phyloP scores from a whole-genome alignment of 2,113 vertebrate species.

The Loxodonta africana region DNA sequence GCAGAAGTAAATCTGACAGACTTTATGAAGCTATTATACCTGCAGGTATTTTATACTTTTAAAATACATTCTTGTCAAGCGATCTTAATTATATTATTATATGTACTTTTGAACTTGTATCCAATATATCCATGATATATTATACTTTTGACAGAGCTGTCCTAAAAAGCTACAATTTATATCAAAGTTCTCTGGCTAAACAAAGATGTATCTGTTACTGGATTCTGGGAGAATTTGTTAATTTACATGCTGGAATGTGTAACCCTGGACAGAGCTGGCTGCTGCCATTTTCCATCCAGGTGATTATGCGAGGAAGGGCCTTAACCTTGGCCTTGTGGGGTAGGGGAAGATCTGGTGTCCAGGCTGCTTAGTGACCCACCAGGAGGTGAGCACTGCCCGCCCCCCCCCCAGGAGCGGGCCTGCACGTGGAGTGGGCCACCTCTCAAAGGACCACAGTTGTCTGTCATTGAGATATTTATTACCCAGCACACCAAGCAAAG shows the following conservation, averaged over 20 bases:
- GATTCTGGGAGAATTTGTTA: conserved; percentile 86
- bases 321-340: neutral
- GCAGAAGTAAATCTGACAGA: conserved; percentile 93
- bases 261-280: conserved; percentile 64
- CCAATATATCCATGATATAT: conserved; percentile 86
- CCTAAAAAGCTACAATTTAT: conserved; percentile 91
- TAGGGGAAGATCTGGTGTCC: neutral
- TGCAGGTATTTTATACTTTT: conserved; percentile 91
- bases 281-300: conserved; percentile 69
- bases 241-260: conserved; percentile 80
- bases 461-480: neutral
- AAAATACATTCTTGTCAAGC: conserved; percentile 92
- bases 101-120: conserved; percentile 92
- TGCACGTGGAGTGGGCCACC: neutral
- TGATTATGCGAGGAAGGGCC: neutral
- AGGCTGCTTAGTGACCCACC: neutral
- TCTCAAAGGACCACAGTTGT: neutral
- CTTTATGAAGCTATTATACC: conserved; percentile 94
- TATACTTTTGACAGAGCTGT: conserved; percentile 87
- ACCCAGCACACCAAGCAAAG: neutral
- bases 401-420: rapidly evolving
- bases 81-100: conserved; percentile 92
- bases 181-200: conserved; percentile 86
- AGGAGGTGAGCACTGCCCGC: neutral
- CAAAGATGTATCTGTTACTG: conserved; percentile 87